Evolutionary conservation across 1,140 invertebrate species (phyloP).

Genomic region (Drosophila navojoa): DNA sequence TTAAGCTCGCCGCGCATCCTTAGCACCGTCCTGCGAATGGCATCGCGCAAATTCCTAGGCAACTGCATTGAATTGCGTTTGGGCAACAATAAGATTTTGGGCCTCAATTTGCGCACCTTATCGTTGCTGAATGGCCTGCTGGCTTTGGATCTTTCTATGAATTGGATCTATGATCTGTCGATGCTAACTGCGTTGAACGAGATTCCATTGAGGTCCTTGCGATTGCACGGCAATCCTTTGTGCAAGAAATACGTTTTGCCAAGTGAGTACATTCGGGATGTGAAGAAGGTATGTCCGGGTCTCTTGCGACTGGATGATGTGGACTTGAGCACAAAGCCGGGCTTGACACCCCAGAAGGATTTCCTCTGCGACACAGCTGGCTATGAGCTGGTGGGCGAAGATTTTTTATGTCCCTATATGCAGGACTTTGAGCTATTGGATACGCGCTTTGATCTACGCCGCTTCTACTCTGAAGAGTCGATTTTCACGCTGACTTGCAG

Average conservation of each 20-base stretch:
- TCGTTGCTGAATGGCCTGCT: conserved; percentile 54
- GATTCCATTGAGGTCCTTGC: conserved; percentile 69
- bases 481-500: conserved; percentile 69
- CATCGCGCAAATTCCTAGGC: conserved; percentile 56
- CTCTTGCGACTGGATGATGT: conserved; percentile 61
- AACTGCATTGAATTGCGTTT: conserved; percentile 64
- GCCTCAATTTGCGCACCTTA: conserved; percentile 31
- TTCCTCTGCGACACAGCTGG: conserved; percentile 61
- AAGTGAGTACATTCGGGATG: conserved; percentile 83
- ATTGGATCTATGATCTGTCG: conserved; percentile 65
- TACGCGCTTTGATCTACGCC: conserved; percentile 28
- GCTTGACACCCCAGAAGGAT: conserved; percentile 58
- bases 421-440: conserved; percentile 51
- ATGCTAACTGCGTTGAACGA: conserved; percentile 41
- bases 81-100: conserved; percentile 62
- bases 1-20: conserved; percentile 58
- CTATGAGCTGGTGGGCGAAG: conserved; percentile 63
- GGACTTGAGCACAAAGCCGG: conserved; percentile 44
- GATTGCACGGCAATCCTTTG: conserved; percentile 85
- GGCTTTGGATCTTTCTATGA: conserved; percentile 66
- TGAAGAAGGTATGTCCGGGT: conserved; percentile 83
- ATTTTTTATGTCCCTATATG: conserved; percentile 56
- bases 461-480: conserved; percentile 50
- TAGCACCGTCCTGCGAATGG: conserved; percentile 39
- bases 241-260: conserved; percentile 84